Percentiles rank a stretch among this genome's conserved stretches.
phyloP scores from a whole-genome alignment of 2,113 vertebrate species.

The Caranx ignobilis region DNA sequence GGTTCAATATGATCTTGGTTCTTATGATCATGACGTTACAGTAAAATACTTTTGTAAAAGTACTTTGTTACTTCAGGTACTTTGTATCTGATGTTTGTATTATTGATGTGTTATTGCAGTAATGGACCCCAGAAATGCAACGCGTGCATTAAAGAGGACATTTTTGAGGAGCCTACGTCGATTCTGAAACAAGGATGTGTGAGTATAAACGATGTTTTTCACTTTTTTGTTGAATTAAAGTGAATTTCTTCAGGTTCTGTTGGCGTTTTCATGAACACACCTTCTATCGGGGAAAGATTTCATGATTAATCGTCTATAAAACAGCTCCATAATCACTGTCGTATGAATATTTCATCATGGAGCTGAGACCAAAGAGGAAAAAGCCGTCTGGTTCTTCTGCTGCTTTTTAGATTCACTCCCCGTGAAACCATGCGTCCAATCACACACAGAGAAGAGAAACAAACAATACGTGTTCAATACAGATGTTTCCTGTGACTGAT shows the following conservation, averaged over 20 bases:
- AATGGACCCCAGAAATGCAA: constrained; percentile 94
- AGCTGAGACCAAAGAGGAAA: too few species aligned
- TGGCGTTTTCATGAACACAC: neutral
- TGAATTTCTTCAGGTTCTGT: neutral
- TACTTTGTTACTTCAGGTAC: neutral
- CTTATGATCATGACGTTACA: too few species aligned
- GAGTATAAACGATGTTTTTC: constrained; percentile 68
- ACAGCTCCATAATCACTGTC: too few species aligned
- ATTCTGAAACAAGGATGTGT: constrained; percentile 92
- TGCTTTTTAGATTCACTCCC: too few species aligned
- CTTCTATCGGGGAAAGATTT: neutral
- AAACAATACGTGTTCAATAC: neutral
- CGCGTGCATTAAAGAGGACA: constrained; percentile 94
- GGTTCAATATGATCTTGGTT: too few species aligned
- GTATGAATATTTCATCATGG: too few species aligned
- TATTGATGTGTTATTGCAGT: constrained; percentile 71
- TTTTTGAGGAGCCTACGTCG: constrained; percentile 93
- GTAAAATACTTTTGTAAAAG: neutral
- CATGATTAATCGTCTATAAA: neutral
- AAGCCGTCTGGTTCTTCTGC: too few species aligned
- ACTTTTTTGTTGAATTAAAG: neutral
- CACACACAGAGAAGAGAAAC: neutral
- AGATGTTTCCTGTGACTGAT: neutral
- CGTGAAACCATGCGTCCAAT: too few species aligned
- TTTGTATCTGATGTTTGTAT: neutral